Evolutionary conservation across 2,113 vertebrate genomes (phyloP).

Genomic region (Triplophysa tibetana): DNA sequence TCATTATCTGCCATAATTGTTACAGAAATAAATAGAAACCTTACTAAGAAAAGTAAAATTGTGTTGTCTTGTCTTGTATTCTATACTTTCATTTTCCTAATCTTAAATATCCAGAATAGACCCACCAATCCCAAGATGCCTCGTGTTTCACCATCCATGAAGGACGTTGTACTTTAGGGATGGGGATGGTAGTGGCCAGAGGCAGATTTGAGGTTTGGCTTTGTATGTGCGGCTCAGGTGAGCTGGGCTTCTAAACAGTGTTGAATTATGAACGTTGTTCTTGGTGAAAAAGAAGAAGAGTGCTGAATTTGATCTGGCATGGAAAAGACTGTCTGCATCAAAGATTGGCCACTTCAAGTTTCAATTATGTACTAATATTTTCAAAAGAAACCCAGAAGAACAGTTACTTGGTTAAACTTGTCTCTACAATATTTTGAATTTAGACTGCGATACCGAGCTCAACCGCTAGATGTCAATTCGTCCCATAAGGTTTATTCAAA

Average conservation of each 20-base stretch:
- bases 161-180: neutral
- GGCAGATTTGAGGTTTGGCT: conserved; percentile 17
- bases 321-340: neutral
- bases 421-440: no score
- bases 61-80: neutral
- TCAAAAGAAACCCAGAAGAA: no score
- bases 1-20: no score
- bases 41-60: neutral
- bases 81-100: neutral
- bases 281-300: conserved; percentile 8
- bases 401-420: no score
- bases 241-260: neutral
- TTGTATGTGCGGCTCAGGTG: conserved; percentile 6
- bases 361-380: no score
- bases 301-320: neutral
- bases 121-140: neutral
- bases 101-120: conserved; percentile 6
- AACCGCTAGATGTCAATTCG: no score
- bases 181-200: neutral
- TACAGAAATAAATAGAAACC: no score
- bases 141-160: conserved; percentile 7
- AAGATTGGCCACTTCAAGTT: no score
- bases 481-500: no score
- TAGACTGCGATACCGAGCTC: no score
- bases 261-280: conserved; percentile 43